Base-by-base conservation (phyloP, 2,888 invertebrate genomes). In the Margaritifera margaritifera region DNA sequence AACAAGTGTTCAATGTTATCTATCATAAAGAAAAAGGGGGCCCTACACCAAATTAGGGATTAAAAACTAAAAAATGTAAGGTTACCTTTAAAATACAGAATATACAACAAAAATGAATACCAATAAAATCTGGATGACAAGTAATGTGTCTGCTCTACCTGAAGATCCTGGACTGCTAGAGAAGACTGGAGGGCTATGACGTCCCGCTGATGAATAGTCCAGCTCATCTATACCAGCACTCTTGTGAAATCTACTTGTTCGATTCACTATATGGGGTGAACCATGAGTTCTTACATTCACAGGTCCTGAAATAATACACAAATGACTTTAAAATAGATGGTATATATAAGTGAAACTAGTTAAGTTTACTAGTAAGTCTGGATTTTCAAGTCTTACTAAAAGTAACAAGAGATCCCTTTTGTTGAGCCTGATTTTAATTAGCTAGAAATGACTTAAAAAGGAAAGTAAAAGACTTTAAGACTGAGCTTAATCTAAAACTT, bases 201-300 rank as follows among this genome's bases (percentile, higher is more conserved):
- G 92, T 4, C 90, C 91, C 15, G 93, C 82, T 3, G 93, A 92
- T 8, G 81, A 69, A 56, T 82, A 81, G 27, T 86, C 86, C 56
- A 88, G 83, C 64, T 92, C 91, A 81, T 92, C 91, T 60, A 99
- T 92, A 20, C 99, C 99, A 71, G 99, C 98, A 80, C 97, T 97
- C 85, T 97, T 94, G 90, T 98, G 98, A 92, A 98, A 99, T 84
- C 96, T 93, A 77, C 97, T 97, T 87, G 97, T 92, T 80, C 96
- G 93, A 91, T 99, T 88, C 24, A 89, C 89, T 24, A 89, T 87
- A 87, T 96, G 94, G 72, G 95, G 93, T 71, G 95, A 94, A n/a
- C 95, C 95, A 91, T 99, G 99, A 1, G 99, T 99, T 78, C 99
- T 93, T 66, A 96, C 94, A 69, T 95, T 96, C 77, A 96, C 93